Percentiles rank a stretch among this genome's conserved stretches.
Conservation (phyloP, 2,113 vertebrate genomes). For the Takifugu bimaculatus region DNA sequence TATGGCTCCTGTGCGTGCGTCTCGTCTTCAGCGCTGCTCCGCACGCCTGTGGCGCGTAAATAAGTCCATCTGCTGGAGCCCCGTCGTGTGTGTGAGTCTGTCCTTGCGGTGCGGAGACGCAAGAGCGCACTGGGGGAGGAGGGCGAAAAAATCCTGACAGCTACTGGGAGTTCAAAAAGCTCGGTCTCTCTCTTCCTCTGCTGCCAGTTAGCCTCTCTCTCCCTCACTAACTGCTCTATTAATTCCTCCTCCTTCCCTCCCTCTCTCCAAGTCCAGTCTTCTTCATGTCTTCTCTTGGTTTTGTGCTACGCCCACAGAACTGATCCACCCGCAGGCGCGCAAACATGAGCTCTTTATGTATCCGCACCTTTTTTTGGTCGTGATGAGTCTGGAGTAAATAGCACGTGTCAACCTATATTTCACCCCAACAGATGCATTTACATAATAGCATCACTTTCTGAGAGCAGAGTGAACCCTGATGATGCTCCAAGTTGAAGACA, state of each 20-base stretch:
- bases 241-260: conserved; percentile 55
- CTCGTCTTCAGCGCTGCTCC: conserved; percentile 66
- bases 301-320: conserved; percentile 65
- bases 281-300: conserved; percentile 56
- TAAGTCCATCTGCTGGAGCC: conserved; percentile 66
- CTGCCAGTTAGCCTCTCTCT: conserved; percentile 39
- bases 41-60: conserved; percentile 60
- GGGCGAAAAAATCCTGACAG: conserved; percentile 57
- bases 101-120: conserved; percentile 50
- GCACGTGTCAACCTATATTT: conserved; percentile 5
- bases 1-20: conserved; percentile 54
- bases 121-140: conserved; percentile 39
- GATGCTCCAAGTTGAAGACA: conserved; percentile 48
- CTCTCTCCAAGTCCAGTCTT: conserved; percentile 49
- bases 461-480: conserved; percentile 11
- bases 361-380: conserved; percentile 25
- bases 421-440: conserved; percentile 26
- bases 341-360: conserved; percentile 45
- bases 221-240: conserved; percentile 36
- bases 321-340: conserved; percentile 55
- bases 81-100: conserved; percentile 24
- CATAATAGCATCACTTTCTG: conserved; percentile 1
- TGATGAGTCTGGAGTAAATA: not conserved
- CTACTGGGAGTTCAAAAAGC: conserved; percentile 66
- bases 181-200: conserved; percentile 61